A percentile compares a stretch with the other conserved stretches of the same genome.
phyloP scores from a whole-genome alignment of 2,113 vertebrate genomes.

The Notiomystis cincta region DNA sequence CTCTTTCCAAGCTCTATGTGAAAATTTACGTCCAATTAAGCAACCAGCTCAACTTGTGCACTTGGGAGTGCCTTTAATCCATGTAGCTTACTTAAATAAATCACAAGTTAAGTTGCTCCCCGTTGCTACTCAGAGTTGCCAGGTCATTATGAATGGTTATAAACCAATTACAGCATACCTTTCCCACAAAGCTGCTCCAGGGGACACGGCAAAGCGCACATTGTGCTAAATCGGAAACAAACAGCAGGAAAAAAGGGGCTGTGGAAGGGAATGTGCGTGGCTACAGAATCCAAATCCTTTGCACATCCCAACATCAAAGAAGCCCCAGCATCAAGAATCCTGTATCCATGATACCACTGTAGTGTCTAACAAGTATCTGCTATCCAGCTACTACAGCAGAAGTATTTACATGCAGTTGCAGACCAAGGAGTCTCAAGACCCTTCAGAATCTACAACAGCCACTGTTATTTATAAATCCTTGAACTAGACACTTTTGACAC shows the following conservation, averaged over 20 bases:
- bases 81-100: conserved; percentile 56
- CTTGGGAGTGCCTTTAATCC: conserved; percentile 57
- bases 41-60: conserved; percentile 22
- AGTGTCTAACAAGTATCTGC: conserved; percentile 23
- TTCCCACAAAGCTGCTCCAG: conserved; percentile 45
- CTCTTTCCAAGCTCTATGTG: conserved; percentile 28
- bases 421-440: conserved; percentile 14
- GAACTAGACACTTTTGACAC: conserved; percentile 16
- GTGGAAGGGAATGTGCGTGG: background rate
- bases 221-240: conserved; percentile 11
- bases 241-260: background rate
- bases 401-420: conserved; percentile 5
- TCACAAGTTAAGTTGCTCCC: conserved; percentile 53
- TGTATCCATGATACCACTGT: background rate
- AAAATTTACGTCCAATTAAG: conserved; percentile 54
- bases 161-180: conserved; percentile 50
- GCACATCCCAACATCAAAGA: conserved; percentile 1
- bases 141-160: conserved; percentile 44
- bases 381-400: background rate
- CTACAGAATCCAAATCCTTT: background rate
- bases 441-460: background rate
- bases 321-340: background rate
- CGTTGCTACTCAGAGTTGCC: conserved; percentile 36
- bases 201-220: background rate
- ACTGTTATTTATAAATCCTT: conserved; percentile 23